Conservation (phyloP, 2,113 vertebrate genomes). For the Amblyopsis rosae region DNA sequence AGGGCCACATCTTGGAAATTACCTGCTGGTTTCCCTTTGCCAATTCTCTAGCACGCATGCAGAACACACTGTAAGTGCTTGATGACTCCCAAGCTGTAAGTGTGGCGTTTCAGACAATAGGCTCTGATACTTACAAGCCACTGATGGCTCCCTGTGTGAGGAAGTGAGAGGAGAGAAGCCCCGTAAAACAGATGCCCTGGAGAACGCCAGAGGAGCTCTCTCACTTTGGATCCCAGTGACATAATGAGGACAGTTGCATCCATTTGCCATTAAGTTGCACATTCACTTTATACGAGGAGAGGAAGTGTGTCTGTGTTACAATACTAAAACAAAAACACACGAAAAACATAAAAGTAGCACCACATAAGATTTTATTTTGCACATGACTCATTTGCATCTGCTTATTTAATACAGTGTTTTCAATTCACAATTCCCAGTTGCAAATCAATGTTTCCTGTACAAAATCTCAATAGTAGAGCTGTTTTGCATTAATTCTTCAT, state of each 20-base stretch:
- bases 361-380: too few relatives aligned
- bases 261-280: constrained; percentile 39
- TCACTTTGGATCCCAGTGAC: constrained; percentile 54
- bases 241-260: constrained; percentile 65
- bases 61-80: constrained; percentile 36
- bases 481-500: too few relatives aligned
- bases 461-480: too few relatives aligned
- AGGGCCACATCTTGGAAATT: constrained; percentile 42
- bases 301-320: neutral
- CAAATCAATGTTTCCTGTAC: too few relatives aligned
- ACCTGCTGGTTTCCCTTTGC: constrained; percentile 11
- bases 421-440: too few relatives aligned
- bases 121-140: constrained; percentile 50
- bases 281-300: constrained; percentile 29
- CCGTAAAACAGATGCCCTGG: constrained; percentile 50
- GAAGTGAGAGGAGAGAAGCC: constrained; percentile 30
- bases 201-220: constrained; percentile 51
- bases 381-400: too few relatives aligned
- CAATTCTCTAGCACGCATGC: constrained; percentile 9
- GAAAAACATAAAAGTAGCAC: too few relatives aligned
- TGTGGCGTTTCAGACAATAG: constrained; percentile 45
- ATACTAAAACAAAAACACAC: too few relatives aligned
- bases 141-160: constrained; percentile 44
- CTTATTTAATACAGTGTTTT: too few relatives aligned
- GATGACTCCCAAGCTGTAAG: constrained; percentile 53